Evolutionary conservation across 1,140 invertebrate species (phyloP).

Genomic region (Pentalonia nigronervosa): DNA sequence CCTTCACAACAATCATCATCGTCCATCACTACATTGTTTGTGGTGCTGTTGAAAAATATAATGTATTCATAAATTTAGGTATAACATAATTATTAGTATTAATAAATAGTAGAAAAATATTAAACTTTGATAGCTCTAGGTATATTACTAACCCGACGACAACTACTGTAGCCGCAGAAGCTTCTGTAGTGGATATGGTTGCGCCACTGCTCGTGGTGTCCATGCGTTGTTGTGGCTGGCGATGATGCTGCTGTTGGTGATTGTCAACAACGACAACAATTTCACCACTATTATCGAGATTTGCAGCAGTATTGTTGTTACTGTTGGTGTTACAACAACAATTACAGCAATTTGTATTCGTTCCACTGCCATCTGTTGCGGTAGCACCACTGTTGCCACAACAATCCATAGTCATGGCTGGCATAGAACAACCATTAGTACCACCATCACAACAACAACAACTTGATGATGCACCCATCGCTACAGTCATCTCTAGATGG

Average conservation of each 20-base stretch:
- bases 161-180: neutral
- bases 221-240: neutral
- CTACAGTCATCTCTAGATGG: neutral
- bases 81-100: neutral
- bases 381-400: neutral
- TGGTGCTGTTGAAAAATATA: neutral
- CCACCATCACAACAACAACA: neutral
- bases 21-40: neutral
- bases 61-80: neutral
- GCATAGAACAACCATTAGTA: neutral
- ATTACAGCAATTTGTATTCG: neutral
- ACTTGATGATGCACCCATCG: neutral
- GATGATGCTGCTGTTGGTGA: neutral
- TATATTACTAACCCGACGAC: slow-evolving; percentile 21
- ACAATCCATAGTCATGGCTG: neutral
- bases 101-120: neutral
- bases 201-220: neutral
- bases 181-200: neutral
- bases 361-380: neutral
- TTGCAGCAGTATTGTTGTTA: neutral
- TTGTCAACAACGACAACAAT: neutral
- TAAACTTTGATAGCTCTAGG: neutral
- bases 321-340: neutral
- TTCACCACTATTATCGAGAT: neutral
- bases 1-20: neutral